Base-by-base conservation (phyloP, 2,888 invertebrate genomes). In the Tanypteryx hageni region DNA sequence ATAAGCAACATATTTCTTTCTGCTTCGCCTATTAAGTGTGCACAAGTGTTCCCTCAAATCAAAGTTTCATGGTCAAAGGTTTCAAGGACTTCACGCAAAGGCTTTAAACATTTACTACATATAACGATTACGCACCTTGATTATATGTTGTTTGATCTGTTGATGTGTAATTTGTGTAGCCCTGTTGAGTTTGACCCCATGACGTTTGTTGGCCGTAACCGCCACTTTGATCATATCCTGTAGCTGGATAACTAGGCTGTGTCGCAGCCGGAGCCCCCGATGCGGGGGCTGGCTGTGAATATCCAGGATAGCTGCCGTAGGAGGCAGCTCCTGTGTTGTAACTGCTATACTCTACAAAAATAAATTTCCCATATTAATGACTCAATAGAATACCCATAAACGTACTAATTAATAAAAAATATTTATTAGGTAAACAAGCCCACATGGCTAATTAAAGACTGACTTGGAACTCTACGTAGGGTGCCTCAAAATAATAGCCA, bases 301-400 rank as follows among this genome's bases (percentile, higher is more conserved):
- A 93, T n/a, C 93, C 93, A 9, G 93, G 92, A 84, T 93, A 93
- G 91, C 93, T 92, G 44, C 93, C 93, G 92, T 93, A 93, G 22
- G 93, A 92, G 81, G 92, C 93, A 86, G 92, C 93, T n/a, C 93
- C 93, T 27, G 93, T 89, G 92, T 93, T 93, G 92, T 93, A 93
- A 92, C 84, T 93, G 84, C 93, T 93, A 92, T 93, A 93, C 81
- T 93, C 94, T 94, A 86, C 9, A 93, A 92, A 44, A 92, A 81
- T 18, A 56, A 31, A 92, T 58, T 57, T 18, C 82, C 58, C 58
- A 58, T 59, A 89, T 44, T 16, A 56, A 64, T 89, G 44, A 64
- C 18, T 10, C n/a, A 2, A 61, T 18, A 18, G 27, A 68, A 44
- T 44, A 22, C 31, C 18, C 58, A 18, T n/a, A 44, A 44, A 89